A percentile compares a stretch with the other conserved stretches of the same genome.
These are phyloP conservation scores for Theristicus caerulescens DNA, from an alignment of 2,113 vertebrate genomes.

Conservation along the genomic window DNA sequence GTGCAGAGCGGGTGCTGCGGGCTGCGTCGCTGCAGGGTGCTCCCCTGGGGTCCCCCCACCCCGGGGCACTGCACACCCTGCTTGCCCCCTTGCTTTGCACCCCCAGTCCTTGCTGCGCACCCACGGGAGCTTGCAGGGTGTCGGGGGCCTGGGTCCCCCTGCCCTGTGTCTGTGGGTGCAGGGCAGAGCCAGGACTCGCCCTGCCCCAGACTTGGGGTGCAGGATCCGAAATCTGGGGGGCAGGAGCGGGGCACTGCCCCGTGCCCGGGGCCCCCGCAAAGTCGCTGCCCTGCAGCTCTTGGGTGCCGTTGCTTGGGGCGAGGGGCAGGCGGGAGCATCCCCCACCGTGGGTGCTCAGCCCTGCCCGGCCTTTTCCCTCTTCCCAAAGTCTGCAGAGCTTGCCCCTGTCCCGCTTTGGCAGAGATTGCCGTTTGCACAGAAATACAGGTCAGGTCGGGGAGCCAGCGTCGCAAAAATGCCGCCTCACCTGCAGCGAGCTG, in stretches of 20 bases:
- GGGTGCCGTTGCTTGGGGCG: no score
- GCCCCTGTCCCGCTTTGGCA: fast-evolving
- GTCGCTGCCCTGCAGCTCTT: neutral
- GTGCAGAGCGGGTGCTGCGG: neutral
- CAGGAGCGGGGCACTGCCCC: neutral
- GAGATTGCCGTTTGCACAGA: neutral
- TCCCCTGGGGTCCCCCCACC: no score
- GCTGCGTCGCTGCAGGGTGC: neutral
- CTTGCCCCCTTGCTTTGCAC: neutral
- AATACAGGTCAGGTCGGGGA: neutral
- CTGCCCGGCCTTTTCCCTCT: neutral
- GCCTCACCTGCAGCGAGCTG: neutral
- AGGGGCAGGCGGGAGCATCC: neutral
- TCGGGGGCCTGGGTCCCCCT: neutral
- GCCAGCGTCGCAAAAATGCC: neutral
- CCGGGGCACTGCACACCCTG: fast-evolving
- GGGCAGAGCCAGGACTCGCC: neutral
- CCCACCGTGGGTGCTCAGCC: neutral
- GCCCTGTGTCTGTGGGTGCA: neutral
- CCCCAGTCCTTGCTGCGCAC: neutral
- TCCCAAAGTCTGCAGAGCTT: neutral
- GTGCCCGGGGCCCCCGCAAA: fast-evolving
- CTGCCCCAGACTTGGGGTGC: neutral
- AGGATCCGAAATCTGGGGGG: neutral
- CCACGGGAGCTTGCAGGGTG: neutral